Percentiles rank a stretch among this genome's conserved stretches.
phyloP scores from a whole-genome alignment of 1,140 invertebrate genomes.

The Antheraea pernyi region DNA sequence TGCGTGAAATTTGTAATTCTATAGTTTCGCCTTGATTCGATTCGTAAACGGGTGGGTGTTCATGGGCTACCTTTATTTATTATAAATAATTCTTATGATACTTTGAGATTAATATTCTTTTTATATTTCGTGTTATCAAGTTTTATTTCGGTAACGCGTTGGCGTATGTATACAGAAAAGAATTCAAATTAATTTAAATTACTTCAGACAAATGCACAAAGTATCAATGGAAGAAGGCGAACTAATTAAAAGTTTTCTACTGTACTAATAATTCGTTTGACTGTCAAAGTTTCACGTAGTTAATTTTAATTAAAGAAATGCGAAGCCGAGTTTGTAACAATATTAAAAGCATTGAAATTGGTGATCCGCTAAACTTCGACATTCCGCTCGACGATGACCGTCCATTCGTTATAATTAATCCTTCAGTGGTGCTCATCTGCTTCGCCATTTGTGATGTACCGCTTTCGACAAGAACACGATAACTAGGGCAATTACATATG shows the following conservation, averaged over 20 bases:
- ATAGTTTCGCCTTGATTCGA: conserved; percentile 29
- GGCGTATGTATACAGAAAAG: conserved; percentile 25
- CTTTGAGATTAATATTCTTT: conserved; percentile 19
- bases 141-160: neutral
- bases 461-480: neutral
- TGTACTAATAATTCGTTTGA: conserved; percentile 78
- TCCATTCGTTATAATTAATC: conserved; percentile 76
- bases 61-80: conserved; percentile 22
- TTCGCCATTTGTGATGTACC: conserved; percentile 52
- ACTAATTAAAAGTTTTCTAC: conserved; percentile 77
- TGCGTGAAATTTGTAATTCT: conserved; percentile 65
- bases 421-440: conserved; percentile 58
- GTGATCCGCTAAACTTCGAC: conserved; percentile 76
- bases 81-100: conserved; percentile 22
- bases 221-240: conserved; percentile 64
- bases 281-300: conserved; percentile 76
- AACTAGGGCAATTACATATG: too few relatives aligned
- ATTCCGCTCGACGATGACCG: conserved; percentile 65
- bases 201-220: conserved; percentile 67
- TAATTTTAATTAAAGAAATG: conserved; percentile 79
- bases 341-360: conserved; percentile 77
- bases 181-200: conserved; percentile 64
- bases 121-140: neutral
- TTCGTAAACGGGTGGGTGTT: conserved; percentile 25
- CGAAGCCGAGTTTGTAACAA: conserved; percentile 69